phyloP scores from a whole-genome alignment of 2,113 vertebrate genomes.

The Eurystomus gularis region DNA sequence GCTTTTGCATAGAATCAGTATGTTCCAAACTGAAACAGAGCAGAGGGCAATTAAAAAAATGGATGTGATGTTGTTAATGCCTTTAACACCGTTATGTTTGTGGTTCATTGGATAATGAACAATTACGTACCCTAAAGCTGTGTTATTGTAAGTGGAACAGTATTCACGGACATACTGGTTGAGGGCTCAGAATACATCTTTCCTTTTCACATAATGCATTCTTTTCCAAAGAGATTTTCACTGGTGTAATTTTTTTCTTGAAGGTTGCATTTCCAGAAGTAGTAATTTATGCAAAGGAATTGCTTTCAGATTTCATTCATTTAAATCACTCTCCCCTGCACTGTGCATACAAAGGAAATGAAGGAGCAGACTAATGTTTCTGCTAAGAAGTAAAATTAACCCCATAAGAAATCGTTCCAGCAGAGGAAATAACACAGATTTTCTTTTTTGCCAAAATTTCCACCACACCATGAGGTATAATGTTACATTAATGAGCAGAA shows the following conservation, averaged over 20 bases:
- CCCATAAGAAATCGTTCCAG: background rate
- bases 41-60: background rate
- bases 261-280: background rate
- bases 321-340: background rate
- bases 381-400: constrained; percentile 25
- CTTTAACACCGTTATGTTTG: background rate
- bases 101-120: background rate
- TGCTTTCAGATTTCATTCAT: background rate
- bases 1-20: background rate
- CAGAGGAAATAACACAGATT: background rate
- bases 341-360: background rate
- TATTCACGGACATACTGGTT: background rate
- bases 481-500: constrained; percentile 17
- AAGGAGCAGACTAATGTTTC: background rate
- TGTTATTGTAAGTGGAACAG: background rate
- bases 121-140: background rate
- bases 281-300: background rate
- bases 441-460: background rate
- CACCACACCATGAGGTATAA: background rate
- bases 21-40: background rate
- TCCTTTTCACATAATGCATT: background rate
- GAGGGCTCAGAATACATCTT: background rate
- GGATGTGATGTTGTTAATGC: background rate
- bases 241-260: background rate
- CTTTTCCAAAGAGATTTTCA: background rate